Percentiles rank a stretch among this genome's conserved stretches.
Evolutionary conservation across 2,797 vertebrate genomes (phyloP).

Genomic region (Sebastolobus alascanus): DNA sequence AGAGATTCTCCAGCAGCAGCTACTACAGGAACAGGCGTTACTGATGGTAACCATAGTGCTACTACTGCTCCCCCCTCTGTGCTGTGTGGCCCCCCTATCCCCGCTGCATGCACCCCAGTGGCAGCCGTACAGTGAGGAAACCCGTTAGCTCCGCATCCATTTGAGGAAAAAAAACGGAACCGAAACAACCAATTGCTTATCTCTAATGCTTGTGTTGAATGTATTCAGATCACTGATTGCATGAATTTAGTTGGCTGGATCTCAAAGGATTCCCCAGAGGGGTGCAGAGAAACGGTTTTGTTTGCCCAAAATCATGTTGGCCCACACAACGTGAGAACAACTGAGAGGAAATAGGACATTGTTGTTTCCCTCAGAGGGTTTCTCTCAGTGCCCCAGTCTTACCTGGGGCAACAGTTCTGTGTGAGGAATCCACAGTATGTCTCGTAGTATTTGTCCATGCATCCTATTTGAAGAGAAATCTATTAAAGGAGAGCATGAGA

Average conservation of each 20-base stretch:
- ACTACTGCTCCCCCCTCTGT: constrained; percentile 50
- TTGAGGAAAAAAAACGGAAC: constrained; percentile 17
- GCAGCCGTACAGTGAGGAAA: constrained; percentile 3
- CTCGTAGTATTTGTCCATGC: background rate
- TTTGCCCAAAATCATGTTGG: constrained; percentile 18
- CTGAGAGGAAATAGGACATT: constrained; percentile 23
- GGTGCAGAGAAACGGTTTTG: constrained; percentile 27
- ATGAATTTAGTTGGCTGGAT: constrained; percentile 60
- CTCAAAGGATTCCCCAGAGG: constrained; percentile 49
- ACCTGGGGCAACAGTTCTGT: constrained; percentile 5
- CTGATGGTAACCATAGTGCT: constrained; percentile 93
- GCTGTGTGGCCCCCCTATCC: constrained; percentile 53
- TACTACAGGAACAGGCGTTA: constrained; percentile 98
- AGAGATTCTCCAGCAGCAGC: constrained; percentile 99
- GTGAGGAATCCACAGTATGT: background rate
- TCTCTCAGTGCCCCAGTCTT: constrained; percentile 17
- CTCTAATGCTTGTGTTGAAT: constrained; percentile 23
- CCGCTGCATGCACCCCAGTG: constrained; percentile 62
- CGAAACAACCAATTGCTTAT: constrained; percentile 2
- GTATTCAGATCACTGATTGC: constrained; percentile 43
- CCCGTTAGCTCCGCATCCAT: too few species aligned
- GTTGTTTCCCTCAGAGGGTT: constrained; percentile 32
- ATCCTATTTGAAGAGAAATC: background rate
- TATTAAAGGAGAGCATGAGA: background rate
- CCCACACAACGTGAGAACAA: constrained; percentile 36